Evolutionary conservation across 35 echinoderm and acorn worm species (phyloP).

Genomic region (Heliocidaris tuberculata): DNA sequence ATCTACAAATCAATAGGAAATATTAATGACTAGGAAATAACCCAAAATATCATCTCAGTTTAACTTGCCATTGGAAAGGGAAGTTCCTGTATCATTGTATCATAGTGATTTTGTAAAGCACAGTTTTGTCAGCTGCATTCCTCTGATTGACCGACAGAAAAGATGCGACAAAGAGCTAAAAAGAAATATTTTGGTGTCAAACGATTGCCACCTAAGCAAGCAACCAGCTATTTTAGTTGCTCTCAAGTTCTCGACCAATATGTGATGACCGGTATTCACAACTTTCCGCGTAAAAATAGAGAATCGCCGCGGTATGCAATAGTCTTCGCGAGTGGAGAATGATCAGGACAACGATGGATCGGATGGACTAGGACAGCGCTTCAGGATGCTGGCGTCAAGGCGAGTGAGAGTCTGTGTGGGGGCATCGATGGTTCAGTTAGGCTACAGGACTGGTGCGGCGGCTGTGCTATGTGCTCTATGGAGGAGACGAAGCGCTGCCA

Average conservation of each 20-base stretch:
- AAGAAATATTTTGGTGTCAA: not conserved
- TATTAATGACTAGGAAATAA: not conserved
- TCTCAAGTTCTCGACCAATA: not conserved
- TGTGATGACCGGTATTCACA: conserved; percentile 16
- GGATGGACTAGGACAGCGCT: not conserved
- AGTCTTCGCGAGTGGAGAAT: not conserved
- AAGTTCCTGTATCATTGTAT: not conserved
- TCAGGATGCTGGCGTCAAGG: not conserved
- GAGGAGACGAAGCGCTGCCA: conserved; percentile 15
- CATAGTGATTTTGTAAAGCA: conserved; percentile 18
- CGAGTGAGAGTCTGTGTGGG: not conserved
- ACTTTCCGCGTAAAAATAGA: not conserved
- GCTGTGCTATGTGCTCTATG: not conserved
- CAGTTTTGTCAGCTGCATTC: conserved; percentile 29
- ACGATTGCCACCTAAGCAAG: not conserved
- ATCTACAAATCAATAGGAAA: not conserved
- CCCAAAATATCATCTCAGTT: not conserved
- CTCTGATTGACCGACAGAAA: not conserved
- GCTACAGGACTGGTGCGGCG: not conserved
- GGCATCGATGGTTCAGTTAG: not conserved
- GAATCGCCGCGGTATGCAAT: not conserved
- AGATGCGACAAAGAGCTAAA: not conserved
- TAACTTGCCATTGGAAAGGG: not conserved
- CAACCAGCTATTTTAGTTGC: not conserved
- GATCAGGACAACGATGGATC: not conserved